Base-by-base conservation (phyloP, 2,113 vertebrate species). In the Pungitius pungitius region DNA sequence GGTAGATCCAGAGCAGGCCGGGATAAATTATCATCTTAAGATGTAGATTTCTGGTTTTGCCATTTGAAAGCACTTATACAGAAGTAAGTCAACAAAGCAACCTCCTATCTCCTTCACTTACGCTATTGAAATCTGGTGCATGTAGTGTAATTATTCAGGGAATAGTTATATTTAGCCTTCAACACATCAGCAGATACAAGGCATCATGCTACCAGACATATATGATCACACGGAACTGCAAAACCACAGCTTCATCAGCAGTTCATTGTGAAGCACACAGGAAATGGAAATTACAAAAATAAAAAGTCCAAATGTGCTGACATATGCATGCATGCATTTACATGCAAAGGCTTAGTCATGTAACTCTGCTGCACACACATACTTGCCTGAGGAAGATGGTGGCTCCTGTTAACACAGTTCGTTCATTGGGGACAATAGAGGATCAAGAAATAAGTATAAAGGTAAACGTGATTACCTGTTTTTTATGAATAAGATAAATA, bases 281-380 rank as follows among this genome's bases (percentile, higher is more conserved):
- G 69, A 56, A 54, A 52, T 56, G 40, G 57, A 45, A 22, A 61
- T 42, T 30, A 52, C 24, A 65, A 43, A 69, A 45, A 77, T 59
- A 35, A 14, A 55, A 18, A 60, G n/a, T 81, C 2, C 62, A 37
- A 70, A 68, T 43, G 66, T 83, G 47, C 65, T 84, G 75, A 86
- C 82, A 72, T 35, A 35, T 35, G 33, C 6, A 35, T 68, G 30
- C 20, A 78, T 67, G 69, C 37, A 20, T 85, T 75, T 43, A 80
- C 69, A 80, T 73, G 80, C 68, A 67, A 75, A 80, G 71, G 39
- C 76, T 80, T 83, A 75, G 82, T 89, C 84, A 88, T 87, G 81
- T 71, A 84, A 79, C 80, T 73, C 67, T 24, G 8, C 54, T 73
- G 39, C 30, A 12, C 56, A 58, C 18, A 59, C 59, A 26, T 5